phyloP scores from a whole-genome alignment of 2,113 vertebrate genomes.

The Pteronura brasiliensis region DNA sequence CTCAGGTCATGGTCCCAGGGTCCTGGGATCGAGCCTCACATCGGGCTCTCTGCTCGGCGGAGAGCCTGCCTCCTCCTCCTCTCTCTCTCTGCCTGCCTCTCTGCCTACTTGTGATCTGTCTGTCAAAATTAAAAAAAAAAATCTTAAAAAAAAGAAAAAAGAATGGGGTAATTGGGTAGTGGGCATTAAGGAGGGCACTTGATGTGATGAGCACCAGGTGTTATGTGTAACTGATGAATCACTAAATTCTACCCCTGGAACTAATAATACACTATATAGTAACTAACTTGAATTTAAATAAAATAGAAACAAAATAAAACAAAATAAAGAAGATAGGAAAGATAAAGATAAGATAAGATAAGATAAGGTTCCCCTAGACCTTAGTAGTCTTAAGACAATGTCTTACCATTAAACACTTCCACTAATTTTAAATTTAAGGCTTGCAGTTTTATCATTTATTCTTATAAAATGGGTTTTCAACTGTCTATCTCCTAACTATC shows the following conservation, averaged over 20 bases:
- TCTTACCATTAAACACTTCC: background rate
- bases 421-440: constrained; percentile 10
- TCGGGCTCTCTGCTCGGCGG: no score
- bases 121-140: no score
- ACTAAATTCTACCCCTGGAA: background rate
- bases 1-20: no score
- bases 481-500: background rate
- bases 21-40: no score
- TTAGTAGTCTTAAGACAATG: background rate
- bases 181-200: background rate
- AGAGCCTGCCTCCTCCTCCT: no score
- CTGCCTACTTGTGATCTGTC: no score
- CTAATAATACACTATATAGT: background rate
- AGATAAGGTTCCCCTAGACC: background rate
- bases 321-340: no score
- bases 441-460: background rate
- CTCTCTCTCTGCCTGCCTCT: no score
- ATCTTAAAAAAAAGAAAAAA: no score
- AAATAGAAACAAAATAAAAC: background rate
- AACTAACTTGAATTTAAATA: background rate
- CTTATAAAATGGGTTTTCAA: constrained; percentile 8
- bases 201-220: background rate
- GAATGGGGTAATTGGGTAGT: background rate
- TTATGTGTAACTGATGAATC: background rate
- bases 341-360: no score